A percentile compares a stretch with the other conserved stretches of the same genome.
Conservation (phyloP, 2,797 vertebrate genomes). For the Sebastes minor region DNA sequence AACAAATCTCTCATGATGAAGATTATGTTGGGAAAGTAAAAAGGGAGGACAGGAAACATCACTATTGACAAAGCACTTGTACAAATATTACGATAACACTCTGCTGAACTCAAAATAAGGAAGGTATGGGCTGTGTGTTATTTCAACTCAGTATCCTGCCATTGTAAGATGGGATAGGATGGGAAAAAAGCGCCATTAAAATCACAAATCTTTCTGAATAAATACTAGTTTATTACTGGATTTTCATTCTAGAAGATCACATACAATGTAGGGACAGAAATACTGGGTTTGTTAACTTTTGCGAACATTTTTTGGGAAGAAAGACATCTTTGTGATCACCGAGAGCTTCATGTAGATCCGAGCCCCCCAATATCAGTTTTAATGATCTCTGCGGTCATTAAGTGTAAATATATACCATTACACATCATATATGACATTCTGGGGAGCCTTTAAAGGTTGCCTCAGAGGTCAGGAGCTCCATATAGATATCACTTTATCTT, state of each 20-base stretch:
- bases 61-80: conserved; percentile 63
- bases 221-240: background rate
- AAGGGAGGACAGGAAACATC: conserved; percentile 66
- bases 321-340: conserved; percentile 13
- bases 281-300: background rate
- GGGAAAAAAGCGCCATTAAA: conserved; percentile 13
- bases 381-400: conserved; percentile 45
- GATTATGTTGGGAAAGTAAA: conserved; percentile 51
- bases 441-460: conserved; percentile 18
- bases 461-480: conserved; percentile 31
- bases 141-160: conserved; percentile 75
- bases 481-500: conserved; percentile 39
- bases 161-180: conserved; percentile 63
- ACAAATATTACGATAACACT: conserved; percentile 75
- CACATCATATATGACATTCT: conserved; percentile 25
- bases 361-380: conserved; percentile 5
- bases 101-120: conserved; percentile 74
- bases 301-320: conserved; percentile 15
- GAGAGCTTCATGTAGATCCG: conserved; percentile 12
- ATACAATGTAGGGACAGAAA: background rate
- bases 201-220: conserved; percentile 1
- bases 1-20: conserved; percentile 6
- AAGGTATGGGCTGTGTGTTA: conserved; percentile 70
- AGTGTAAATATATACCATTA: conserved; percentile 49
- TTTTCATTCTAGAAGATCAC: background rate